Evolutionary conservation across 2,888 invertebrate species (phyloP), one percentile per base, ranked within the genome.

Genomic region (Drosophila picticornis): DNA sequence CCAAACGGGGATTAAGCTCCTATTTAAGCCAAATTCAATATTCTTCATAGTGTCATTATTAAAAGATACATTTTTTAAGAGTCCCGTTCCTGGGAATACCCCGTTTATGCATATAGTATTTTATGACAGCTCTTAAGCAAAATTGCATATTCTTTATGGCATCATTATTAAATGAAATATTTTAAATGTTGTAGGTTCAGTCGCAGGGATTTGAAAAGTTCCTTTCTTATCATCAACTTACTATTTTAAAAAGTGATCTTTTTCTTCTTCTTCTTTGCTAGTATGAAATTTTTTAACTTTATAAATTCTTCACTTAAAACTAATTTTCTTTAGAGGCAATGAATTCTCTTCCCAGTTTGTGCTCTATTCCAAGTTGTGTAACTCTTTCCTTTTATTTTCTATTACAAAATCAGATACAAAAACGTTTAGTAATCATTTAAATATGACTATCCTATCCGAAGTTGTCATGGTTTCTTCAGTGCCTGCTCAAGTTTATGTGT

Each of bases 21-120:
- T 9, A 46, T 25, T 46, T 46, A 46, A 46, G 46, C 4, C 4
- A 46, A 25, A 1, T 25, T 16, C 16, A 46, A 16, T 46, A 9
- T 9, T 16, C 4, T 25, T 46, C 16, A 46, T 46, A 1, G 16
- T 7, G 9, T 13, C 22, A 22, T 22, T 22, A 46, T 46, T 46
- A 22, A 22, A 46, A 13, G 7, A 22, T 7, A 3, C 0, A 46
- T 22, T 22, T 13, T 13, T 4, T 22, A 22, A 46, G 7, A 22
- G 22, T 22, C 7, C 7, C 7, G 22, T 13, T 22, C 4, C 10
- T 40, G 4, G 40, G 1, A n/a, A 10, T n/a, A 40, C n/a, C n/a
- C n/a, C n/a, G n/a, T 13, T 0, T 22, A 43, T 22, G 0, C 6
- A 13, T 6, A 3, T 22, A 22, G 6, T 6, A 22, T 1, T 0